Conservation (phyloP, 1,140 invertebrate species). For the Macrotrachela quadricornifera region DNA sequence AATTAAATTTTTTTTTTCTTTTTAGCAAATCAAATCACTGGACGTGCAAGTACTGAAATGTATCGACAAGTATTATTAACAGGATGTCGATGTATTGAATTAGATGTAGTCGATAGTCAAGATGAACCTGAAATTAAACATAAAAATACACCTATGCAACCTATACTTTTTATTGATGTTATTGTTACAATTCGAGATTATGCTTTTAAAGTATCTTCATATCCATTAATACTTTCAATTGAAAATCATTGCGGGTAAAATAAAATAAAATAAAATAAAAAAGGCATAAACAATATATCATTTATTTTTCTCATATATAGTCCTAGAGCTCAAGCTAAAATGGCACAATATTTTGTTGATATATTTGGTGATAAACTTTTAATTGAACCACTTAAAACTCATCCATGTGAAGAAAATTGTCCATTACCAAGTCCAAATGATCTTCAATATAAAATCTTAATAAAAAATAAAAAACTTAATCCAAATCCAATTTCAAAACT, state of each 20-base stretch:
- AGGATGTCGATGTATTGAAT: constrained; percentile 83
- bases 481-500: no score
- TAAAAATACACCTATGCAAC: constrained; percentile 86
- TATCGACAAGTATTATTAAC: constrained; percentile 79
- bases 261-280: constrained; percentile 38
- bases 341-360: constrained; percentile 79
- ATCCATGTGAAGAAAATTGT: not conserved
- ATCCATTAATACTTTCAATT: constrained; percentile 82
- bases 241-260: constrained; percentile 70
- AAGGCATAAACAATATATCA: constrained; percentile 35
- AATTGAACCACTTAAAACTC: constrained; percentile 18
- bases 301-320: not conserved
- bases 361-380: constrained; percentile 67
- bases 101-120: constrained; percentile 84
- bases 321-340: constrained; percentile 51
- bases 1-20: no score
- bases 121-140: constrained; percentile 91
- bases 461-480: constrained; percentile 96
- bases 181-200: constrained; percentile 86
- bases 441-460: constrained; percentile 73
- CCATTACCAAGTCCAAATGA: constrained; percentile 57
- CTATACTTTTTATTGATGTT: constrained; percentile 62
- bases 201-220: constrained; percentile 95
- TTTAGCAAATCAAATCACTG: constrained; percentile 84
- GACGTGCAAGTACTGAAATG: constrained; percentile 82